phyloP scores from a whole-genome alignment of 2,888 invertebrate species.

The Leptura quadrifasciata region DNA sequence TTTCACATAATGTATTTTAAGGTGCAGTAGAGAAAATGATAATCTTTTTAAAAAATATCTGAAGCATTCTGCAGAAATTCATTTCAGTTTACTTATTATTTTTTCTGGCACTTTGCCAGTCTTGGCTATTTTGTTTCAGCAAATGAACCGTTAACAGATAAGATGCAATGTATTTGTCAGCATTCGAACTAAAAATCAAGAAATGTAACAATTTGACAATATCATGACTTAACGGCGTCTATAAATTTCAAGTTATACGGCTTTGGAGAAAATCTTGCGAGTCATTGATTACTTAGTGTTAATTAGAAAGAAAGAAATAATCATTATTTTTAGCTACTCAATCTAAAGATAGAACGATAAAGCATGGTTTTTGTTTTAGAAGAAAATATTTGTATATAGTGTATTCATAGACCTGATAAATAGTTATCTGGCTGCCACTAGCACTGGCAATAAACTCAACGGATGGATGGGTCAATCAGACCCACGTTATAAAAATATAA shows the following conservation, averaged over 20 bases:
- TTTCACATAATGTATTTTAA: no score
- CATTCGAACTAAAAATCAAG: constrained; percentile 13
- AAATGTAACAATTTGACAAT: constrained; percentile 5
- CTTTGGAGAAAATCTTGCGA: neutral
- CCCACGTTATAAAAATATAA: no score
- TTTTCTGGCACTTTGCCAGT: constrained; percentile 8
- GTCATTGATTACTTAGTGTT: neutral
- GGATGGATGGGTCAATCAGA: no score
- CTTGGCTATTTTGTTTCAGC: constrained; percentile 5
- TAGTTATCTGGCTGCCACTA: no score
- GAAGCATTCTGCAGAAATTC: neutral
- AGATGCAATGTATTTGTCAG: constrained; percentile 17
- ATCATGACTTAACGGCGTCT: neutral
- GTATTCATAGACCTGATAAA: no score
- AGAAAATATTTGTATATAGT: no score
- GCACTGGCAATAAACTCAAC: no score
- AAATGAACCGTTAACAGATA: constrained; percentile 4
- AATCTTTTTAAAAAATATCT: neutral
- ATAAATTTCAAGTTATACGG: neutral
- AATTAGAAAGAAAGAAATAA: neutral
- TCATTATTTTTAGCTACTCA: neutral
- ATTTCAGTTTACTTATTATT: neutral
- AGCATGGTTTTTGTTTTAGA: no score
- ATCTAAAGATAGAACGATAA: no score
- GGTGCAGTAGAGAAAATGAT: no score